Evolutionary conservation across 2,888 invertebrate species (phyloP).

Genomic region (Drosophila niveifrons): DNA sequence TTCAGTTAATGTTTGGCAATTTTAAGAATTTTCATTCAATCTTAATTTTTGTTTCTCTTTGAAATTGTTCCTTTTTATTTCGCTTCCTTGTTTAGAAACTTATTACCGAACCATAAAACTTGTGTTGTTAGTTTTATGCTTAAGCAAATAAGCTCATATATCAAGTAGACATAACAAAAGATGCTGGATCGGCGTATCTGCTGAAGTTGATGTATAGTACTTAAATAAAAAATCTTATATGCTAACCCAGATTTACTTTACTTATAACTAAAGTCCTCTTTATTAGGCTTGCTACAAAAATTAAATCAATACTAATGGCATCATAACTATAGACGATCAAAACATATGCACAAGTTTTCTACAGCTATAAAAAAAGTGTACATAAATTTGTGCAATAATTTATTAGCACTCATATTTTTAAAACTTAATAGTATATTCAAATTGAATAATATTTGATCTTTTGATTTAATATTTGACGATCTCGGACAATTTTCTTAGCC

Average conservation of each 20-base stretch:
- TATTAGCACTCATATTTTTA: neutral
- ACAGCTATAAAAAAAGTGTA: neutral
- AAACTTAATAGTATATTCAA: neutral
- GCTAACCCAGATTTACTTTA: no score
- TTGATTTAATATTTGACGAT: neutral
- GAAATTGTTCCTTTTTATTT: neutral
- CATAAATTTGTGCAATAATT: neutral
- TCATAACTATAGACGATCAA: neutral
- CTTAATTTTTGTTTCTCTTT: neutral
- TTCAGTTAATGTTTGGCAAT: neutral
- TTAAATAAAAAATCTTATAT: neutral
- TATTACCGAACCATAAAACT: neutral
- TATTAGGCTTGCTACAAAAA: neutral
- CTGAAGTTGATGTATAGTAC: neutral
- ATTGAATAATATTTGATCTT: neutral
- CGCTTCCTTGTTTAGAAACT: neutral
- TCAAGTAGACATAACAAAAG: neutral
- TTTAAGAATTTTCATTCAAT: neutral
- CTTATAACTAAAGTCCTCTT: no score
- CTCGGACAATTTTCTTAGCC: neutral
- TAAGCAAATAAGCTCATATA: slow-evolving; percentile 2
- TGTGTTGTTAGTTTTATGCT: neutral
- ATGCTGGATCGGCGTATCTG: neutral
- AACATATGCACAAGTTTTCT: no score
- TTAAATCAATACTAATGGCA: neutral